phyloP scores from a whole-genome alignment of 2,888 invertebrate species.

The Lasiommata megera region DNA sequence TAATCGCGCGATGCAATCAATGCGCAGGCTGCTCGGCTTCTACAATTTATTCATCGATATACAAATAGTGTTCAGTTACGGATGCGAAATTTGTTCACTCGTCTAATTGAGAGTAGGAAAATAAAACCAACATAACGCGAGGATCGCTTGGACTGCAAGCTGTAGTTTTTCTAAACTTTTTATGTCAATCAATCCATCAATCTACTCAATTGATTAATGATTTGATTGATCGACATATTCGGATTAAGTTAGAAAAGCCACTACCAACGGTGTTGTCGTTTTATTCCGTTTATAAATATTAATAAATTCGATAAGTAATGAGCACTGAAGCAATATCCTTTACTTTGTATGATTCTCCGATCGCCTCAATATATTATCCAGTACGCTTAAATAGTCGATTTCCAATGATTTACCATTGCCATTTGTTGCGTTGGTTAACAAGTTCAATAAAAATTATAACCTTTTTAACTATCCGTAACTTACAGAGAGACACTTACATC shows the following conservation, averaged over 20 bases:
- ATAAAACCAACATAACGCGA: background rate
- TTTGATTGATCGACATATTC: slow-evolving; percentile 9
- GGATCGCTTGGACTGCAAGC: background rate
- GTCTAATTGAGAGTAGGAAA: background rate
- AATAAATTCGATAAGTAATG: slow-evolving; percentile 3
- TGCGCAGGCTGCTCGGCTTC: slow-evolving; percentile 65
- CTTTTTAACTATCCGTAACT: no score
- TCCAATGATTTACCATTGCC: background rate
- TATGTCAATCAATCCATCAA: slow-evolving; percentile 10
- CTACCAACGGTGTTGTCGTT: background rate
- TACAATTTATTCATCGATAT: slow-evolving; percentile 69
- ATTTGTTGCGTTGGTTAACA: background rate
- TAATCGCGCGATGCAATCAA: slow-evolving; percentile 70
- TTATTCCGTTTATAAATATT: slow-evolving; percentile 2
- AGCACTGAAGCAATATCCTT: background rate
- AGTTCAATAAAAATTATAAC: background rate
- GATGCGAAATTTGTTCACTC: slow-evolving; percentile 1
- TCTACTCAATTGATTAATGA: slow-evolving; percentile 6
- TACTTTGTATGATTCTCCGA: background rate
- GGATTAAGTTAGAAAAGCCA: slow-evolving; percentile 8
- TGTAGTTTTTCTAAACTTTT: slow-evolving; percentile 6
- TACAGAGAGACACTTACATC: no score
- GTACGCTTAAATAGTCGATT: background rate
- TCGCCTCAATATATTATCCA: background rate
- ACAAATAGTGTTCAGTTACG: slow-evolving; percentile 63